Evolutionary conservation across 2,888 invertebrate species (phyloP).

Genomic region (Rutpela maculata): DNA sequence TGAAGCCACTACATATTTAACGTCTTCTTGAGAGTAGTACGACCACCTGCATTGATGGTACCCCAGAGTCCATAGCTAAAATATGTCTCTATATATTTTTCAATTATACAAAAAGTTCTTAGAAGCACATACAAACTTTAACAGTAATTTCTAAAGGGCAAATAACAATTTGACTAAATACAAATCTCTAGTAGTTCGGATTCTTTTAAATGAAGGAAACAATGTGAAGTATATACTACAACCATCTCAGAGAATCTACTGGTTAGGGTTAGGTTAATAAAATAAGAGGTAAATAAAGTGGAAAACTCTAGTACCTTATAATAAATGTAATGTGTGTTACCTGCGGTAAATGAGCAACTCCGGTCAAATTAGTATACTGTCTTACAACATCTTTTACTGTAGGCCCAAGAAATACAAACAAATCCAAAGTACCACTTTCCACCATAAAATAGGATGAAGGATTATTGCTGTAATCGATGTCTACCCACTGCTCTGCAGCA

Average conservation of each 20-base stretch:
- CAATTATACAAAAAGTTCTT: no score
- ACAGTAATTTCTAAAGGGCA: no score
- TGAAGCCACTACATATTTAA: slow-evolving; percentile 85
- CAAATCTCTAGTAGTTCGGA: no score
- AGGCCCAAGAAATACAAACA: slow-evolving; percentile 92
- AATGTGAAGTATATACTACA: no score
- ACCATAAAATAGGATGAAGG: slow-evolving; percentile 89
- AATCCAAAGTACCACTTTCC: slow-evolving; percentile 94
- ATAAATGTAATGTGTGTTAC: no score
- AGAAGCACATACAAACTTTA: no score
- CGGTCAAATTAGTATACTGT: slow-evolving; percentile 91
- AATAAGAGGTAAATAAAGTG: no score
- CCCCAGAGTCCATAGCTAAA: slow-evolving; percentile 61
- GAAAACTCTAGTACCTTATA: no score
- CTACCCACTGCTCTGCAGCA: slow-evolving; percentile 98
- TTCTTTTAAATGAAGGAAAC: no score
- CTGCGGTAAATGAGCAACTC: slow-evolving; percentile 90
- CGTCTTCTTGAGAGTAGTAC: slow-evolving; percentile 96
- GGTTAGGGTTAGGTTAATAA: no score
- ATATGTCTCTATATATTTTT: background rate
- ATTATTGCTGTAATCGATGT: slow-evolving; percentile 77
- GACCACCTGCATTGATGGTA: slow-evolving; percentile 78
- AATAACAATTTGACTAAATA: no score
- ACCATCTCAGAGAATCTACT: no score
- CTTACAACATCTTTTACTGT: slow-evolving; percentile 87